Conservation (phyloP, 2,888 invertebrate genomes). For the Elysia crispata region DNA sequence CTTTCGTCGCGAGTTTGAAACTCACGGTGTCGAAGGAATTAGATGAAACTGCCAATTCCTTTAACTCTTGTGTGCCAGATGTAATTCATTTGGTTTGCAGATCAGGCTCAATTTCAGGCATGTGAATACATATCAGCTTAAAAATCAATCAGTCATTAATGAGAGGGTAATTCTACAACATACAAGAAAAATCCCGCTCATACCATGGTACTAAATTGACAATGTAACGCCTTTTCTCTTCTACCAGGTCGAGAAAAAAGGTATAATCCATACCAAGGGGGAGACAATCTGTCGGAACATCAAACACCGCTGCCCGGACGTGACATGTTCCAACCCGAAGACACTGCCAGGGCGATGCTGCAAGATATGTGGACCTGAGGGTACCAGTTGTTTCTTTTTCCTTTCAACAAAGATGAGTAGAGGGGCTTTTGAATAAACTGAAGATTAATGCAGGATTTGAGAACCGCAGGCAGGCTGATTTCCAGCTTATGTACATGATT, state of each 20-base stretch:
- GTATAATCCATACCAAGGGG: slow-evolving; percentile 78
- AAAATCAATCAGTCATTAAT: too few relatives aligned
- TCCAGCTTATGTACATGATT: too few relatives aligned
- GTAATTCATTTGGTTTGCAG: too few relatives aligned
- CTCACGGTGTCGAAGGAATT: too few relatives aligned
- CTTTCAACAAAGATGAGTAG: not conserved
- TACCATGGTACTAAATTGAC: not conserved
- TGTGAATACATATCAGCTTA: too few relatives aligned
- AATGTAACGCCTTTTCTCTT: not conserved
- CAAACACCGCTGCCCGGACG: slow-evolving; percentile 93
- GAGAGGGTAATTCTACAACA: too few relatives aligned
- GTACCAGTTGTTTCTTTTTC: too few relatives aligned
- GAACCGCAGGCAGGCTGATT: too few relatives aligned
- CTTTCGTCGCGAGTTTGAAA: too few relatives aligned
- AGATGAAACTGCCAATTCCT: too few relatives aligned
- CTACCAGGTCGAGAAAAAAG: slow-evolving; percentile 45
- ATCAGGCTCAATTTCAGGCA: too few relatives aligned
- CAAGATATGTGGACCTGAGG: slow-evolving; percentile 84
- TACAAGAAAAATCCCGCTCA: not conserved
- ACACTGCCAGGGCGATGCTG: slow-evolving; percentile 91
- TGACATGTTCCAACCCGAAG: slow-evolving; percentile 90
- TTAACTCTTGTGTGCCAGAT: too few relatives aligned
- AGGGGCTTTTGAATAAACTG: not conserved
- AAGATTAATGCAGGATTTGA: not conserved
- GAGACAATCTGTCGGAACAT: slow-evolving; percentile 93